Evolutionary conservation across 2,888 invertebrate genomes (phyloP).

Genomic region (Pristionchus arcanus): DNA sequence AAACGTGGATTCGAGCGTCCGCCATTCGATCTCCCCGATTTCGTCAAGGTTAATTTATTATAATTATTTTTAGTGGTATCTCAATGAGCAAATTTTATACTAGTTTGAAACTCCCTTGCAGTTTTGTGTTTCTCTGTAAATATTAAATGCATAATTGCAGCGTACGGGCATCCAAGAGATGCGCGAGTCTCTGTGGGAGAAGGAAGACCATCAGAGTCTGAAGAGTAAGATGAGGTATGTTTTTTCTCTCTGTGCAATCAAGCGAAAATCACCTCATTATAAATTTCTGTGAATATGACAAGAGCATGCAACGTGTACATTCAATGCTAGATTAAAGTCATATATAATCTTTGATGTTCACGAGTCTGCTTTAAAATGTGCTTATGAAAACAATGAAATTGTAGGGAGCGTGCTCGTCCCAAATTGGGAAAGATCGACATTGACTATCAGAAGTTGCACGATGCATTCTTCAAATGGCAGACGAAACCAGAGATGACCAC

Average conservation of each 20-base stretch:
- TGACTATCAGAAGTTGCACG: constrained; percentile 98
- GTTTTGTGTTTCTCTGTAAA: too few relatives aligned
- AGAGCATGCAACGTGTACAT: too few relatives aligned
- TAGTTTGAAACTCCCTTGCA: too few relatives aligned
- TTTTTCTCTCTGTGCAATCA: background rate
- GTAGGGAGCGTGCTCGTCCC: constrained; percentile 92
- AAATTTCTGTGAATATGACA: too few relatives aligned
- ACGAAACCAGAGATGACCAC: constrained; percentile 99
- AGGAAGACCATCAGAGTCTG: constrained; percentile 93
- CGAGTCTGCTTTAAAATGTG: background rate
- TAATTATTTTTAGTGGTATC: background rate
- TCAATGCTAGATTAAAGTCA: too few relatives aligned
- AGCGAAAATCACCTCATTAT: too few relatives aligned
- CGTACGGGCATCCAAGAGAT: constrained; percentile 85
- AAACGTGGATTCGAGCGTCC: constrained; percentile 99
- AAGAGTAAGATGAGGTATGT: constrained; percentile 75
- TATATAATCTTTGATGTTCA: too few relatives aligned
- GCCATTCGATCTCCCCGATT: constrained; percentile 97
- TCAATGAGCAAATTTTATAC: too few relatives aligned
- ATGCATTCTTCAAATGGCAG: constrained; percentile 99
- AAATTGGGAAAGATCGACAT: constrained; percentile 99
- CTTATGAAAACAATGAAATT: constrained; percentile 83
- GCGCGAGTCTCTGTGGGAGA: constrained; percentile 97
- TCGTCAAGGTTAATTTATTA: constrained; percentile 84
- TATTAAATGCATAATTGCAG: constrained; percentile 75